These are phyloP conservation scores for Eutolmus rufibarbis DNA, from an alignment of 2,888 invertebrate species.

Conservation along the genomic window DNA sequence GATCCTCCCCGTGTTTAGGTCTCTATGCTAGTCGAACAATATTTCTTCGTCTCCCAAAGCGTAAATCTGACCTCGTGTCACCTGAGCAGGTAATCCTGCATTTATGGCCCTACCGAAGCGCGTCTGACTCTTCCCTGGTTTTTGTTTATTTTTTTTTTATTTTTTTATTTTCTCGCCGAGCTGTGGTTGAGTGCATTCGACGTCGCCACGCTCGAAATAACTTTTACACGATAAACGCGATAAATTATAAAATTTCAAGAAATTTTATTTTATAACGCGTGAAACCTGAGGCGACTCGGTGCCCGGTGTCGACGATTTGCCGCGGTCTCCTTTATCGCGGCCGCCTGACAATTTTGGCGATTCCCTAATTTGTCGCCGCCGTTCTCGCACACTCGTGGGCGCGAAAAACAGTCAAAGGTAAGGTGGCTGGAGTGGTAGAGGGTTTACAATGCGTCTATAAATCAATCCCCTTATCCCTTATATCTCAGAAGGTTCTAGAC, in stretches of 20 bases:
- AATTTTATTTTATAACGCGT: neutral
- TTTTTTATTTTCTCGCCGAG: neutral
- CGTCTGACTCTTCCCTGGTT: neutral
- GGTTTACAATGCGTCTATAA: neutral
- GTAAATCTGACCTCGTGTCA: constrained; percentile 20
- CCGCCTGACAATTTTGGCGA: constrained; percentile 11
- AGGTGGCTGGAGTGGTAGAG: neutral
- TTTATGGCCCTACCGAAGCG: constrained; percentile 5
- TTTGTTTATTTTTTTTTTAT: neutral
- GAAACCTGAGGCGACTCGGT: neutral
- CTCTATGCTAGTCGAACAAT: neutral
- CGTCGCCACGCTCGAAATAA: neutral
- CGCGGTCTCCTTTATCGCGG: neutral
- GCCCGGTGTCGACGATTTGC: neutral
- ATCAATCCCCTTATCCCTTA: neutral
- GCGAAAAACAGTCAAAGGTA: neutral
- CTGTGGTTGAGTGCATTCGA: neutral
- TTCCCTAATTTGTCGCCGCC: constrained; percentile 16
- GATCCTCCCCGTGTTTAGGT: neutral
- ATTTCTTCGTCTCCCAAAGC: neutral
- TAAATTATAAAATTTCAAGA: constrained; percentile 15
- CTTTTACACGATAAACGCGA: neutral
- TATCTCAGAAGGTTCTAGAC: neutral
- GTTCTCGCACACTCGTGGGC: neutral
- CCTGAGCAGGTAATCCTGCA: neutral